phyloP scores from a whole-genome alignment of 2,888 invertebrate genomes.

The Calephelis perditalis region DNA sequence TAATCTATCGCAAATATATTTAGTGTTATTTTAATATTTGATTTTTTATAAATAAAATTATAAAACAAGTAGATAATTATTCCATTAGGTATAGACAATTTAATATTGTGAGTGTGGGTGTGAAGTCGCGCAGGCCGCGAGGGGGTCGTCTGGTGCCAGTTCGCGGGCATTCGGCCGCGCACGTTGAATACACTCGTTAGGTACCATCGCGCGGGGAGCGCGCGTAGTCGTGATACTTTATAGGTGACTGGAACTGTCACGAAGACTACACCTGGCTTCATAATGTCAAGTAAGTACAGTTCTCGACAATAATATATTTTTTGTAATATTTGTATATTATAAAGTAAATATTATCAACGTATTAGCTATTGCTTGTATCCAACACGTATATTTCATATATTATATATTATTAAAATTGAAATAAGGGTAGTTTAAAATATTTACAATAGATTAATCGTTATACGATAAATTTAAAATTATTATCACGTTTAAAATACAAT shows the following conservation, averaged over 20 bases:
- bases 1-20: background rate
- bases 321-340: background rate
- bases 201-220: constrained; percentile 52
- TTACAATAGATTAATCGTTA: too few species aligned
- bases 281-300: constrained; percentile 67
- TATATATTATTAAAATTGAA: too few species aligned
- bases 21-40: background rate
- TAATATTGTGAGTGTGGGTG: constrained; percentile 35
- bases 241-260: constrained; percentile 68
- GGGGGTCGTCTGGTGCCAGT: constrained; percentile 35
- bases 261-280: constrained; percentile 64
- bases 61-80: background rate
- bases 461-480: too few species aligned
- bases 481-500: too few species aligned
- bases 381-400: too few species aligned
- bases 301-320: constrained; percentile 13
- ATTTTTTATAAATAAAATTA: background rate
- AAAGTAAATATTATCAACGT: too few species aligned
- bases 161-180: constrained; percentile 47
- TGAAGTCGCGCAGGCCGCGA: constrained; percentile 36
- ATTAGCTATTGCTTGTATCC: too few species aligned
- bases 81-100: constrained; percentile 28
- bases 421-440: too few species aligned
- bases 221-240: constrained; percentile 60
- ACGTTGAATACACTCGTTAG: constrained; percentile 34